These are phyloP conservation scores for Marisa cornuarietis DNA, from an alignment of 1,140 invertebrate species.

Conservation along the genomic window DNA sequence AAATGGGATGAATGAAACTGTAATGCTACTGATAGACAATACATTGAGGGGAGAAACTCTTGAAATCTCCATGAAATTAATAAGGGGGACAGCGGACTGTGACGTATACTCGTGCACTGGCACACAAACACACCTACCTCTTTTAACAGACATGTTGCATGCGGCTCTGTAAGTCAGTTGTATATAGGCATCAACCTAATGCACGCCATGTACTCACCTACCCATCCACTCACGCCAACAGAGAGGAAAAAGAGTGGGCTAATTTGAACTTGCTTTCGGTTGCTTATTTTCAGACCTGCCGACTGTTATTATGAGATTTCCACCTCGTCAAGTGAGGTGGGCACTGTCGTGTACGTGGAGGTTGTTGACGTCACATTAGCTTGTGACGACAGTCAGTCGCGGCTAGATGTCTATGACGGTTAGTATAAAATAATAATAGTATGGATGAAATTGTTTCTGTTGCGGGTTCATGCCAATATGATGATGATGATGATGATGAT, in stretches of 20 bases:
- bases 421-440: not conserved
- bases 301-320: constrained; percentile 22
- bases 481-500: too few species aligned
- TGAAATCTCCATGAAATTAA: too few species aligned
- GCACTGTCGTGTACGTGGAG: not conserved
- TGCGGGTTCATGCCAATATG: too few species aligned
- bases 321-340: not conserved
- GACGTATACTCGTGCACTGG: not conserved
- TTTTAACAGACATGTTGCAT: not conserved
- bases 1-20: too few species aligned
- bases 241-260: not conserved
- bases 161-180: too few species aligned
- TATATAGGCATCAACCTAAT: too few species aligned
- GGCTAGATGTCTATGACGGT: constrained; percentile 27
- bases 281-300: not conserved
- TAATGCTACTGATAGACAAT: too few species aligned
- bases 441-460: not conserved
- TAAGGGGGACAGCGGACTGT: not conserved
- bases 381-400: constrained; percentile 17
- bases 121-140: not conserved
- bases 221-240: not conserved
- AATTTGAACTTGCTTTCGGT: not conserved
- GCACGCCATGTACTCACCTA: too few species aligned
- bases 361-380: constrained; percentile 21
- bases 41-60: too few species aligned